These are phyloP conservation scores for Lagorchestes hirsutus DNA, from an alignment of 2,797 vertebrate genomes.

Conservation along the genomic window DNA sequence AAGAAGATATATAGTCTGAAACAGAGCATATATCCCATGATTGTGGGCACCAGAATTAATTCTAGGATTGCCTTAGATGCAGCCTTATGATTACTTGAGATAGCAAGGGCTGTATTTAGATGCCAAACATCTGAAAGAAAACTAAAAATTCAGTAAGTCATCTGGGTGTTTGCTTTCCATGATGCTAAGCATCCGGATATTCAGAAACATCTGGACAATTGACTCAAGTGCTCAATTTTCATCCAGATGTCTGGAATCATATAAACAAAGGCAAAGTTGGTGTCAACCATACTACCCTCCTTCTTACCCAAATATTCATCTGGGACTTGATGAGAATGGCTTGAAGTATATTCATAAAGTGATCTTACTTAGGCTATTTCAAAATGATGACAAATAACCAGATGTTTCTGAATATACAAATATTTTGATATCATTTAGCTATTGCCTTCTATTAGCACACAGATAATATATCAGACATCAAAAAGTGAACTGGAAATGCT, in stretches of 20 bases:
- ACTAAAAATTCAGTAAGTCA: not conserved
- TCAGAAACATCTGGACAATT: not conserved
- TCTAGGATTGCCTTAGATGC: not conserved
- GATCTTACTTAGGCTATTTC: not conserved
- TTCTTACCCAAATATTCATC: not conserved
- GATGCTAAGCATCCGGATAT: not conserved
- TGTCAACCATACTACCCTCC: not conserved
- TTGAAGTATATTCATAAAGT: not conserved
- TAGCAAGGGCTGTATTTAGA: not conserved
- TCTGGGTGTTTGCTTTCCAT: not conserved
- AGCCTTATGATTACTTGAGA: not conserved
- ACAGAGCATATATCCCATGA: not conserved
- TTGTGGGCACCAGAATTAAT: not conserved
- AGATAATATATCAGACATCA: not conserved
- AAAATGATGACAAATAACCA: not conserved
- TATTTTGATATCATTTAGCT: not conserved
- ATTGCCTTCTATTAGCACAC: not conserved
- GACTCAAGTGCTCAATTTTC: not conserved
- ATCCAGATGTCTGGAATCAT: not conserved
- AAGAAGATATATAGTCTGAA: not conserved
- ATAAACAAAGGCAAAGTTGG: not conserved
- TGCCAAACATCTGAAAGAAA: not conserved
- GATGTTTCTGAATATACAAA: not conserved
- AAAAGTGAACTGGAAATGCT: not conserved
- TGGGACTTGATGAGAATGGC: not conserved